Base-by-base conservation (phyloP, 2,113 vertebrate species). In the Petrocephalus microphthalmus region DNA sequence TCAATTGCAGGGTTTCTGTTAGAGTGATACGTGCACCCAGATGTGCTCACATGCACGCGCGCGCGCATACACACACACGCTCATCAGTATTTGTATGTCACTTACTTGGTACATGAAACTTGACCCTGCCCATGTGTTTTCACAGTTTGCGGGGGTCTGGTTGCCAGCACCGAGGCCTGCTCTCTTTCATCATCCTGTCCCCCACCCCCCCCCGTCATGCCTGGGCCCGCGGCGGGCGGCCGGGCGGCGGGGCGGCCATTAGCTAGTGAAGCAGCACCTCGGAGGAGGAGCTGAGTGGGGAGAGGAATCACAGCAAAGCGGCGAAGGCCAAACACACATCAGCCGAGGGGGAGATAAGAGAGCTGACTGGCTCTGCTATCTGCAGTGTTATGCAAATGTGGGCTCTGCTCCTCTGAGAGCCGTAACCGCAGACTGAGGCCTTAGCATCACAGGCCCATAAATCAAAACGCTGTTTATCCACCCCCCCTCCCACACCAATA, bases 331-430 rank as follows among this genome's bases (percentile, higher is more conserved):
- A 94, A 93, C 93, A 94, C 91, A 92, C 94, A 94, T 93, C 92
- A 93, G 92, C 94, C 93, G 91, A 91, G 89, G 83, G 88, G 88
- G 93, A 95, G 94, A 95, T 96, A 95, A 95, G 93, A 91, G 93
- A 93, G 94, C 93, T 92, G 88, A 89, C 90, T 54, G 90, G 90
- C 93, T 74, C 88, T 85, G 90, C 91, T 93, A 90, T 89, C 90
- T 91, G 92, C 94, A 95, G 93, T 95, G 93, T 92, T 94, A 7
- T 22, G 88, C 93, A 94, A 95, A 95, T 92, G 94, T 90, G 94
- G 93, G 93, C 93, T 93, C 92, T 85, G 89, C 89, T 90, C 47
- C 29, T 83, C 11, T 49, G 22, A 83, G 37, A 83, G 81, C 17
- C 10, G 5, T 91, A 88, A 89, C 91, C 91, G 87, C 89, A 91